phyloP scores from a whole-genome alignment of 2,888 invertebrate genomes.

The Steromphala cineraria region DNA sequence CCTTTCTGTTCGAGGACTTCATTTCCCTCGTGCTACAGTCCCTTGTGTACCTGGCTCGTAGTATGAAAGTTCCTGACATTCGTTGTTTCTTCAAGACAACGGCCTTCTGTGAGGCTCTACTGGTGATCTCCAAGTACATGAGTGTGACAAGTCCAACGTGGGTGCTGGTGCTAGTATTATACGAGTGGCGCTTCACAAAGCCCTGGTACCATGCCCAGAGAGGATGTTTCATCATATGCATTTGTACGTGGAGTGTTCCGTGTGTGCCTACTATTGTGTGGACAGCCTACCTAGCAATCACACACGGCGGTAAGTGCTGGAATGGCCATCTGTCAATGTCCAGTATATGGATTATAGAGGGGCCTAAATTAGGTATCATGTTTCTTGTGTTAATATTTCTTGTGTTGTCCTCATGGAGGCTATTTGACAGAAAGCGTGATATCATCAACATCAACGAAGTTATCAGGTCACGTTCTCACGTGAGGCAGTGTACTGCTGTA shows the following conservation, averaged over 20 bases:
- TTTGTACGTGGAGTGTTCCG: conserved; percentile 23
- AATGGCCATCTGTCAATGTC: conserved; percentile 21
- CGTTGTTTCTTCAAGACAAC: conserved; percentile 29
- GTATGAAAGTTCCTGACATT: conserved; percentile 28
- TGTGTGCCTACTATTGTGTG: conserved; percentile 17
- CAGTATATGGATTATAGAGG: conserved; percentile 25
- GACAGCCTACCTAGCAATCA: conserved; percentile 4
- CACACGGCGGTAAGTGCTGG: conserved; percentile 24
- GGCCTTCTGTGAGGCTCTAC: conserved; percentile 26
- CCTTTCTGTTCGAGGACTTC: conserved; percentile 3
- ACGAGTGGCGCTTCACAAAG: conserved; percentile 28
- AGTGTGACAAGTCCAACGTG: conserved; percentile 26
- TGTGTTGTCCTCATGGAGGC: neutral
- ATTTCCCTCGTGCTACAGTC: neutral
- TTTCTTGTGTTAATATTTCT: conserved; percentile 20
- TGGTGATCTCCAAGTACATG: conserved; percentile 28
- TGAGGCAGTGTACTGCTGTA: conserved; percentile 1
- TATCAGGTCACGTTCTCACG: conserved; percentile 19
- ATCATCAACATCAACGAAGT: conserved; percentile 32
- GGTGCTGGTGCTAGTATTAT: conserved; percentile 24
- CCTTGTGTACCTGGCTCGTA: conserved; percentile 25
- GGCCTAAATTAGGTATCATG: conserved; percentile 23
- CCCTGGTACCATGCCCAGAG: conserved; percentile 24
- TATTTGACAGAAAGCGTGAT: conserved; percentile 23
- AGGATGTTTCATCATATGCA: conserved; percentile 3